These are phyloP conservation scores for Sarcophaga caerulescens DNA, from an alignment of 2,888 invertebrate genomes.

Conservation along the genomic window DNA sequence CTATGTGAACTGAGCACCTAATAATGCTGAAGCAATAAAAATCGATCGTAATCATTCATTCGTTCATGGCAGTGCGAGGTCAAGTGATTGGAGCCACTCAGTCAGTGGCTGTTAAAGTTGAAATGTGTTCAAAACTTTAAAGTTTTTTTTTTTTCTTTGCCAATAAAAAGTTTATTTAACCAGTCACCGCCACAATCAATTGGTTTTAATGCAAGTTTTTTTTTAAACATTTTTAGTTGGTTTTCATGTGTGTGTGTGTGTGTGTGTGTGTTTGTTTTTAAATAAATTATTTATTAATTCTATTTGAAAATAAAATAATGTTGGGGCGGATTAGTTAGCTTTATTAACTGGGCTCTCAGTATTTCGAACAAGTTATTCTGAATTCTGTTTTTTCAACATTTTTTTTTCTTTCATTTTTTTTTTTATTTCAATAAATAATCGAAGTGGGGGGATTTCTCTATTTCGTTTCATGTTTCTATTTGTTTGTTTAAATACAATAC, in stretches of 20 bases:
- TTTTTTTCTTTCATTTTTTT: background rate
- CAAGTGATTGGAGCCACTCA: background rate
- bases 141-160: background rate
- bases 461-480: background rate
- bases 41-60: slow-evolving; percentile 40
- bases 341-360: slow-evolving; percentile 59
- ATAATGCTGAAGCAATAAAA: slow-evolving; percentile 27
- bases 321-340: slow-evolving; percentile 64
- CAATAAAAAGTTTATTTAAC: background rate
- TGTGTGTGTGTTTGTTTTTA: background rate
- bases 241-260: background rate
- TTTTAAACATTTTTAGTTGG: background rate
- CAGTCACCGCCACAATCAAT: no score
- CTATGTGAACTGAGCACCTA: slow-evolving; percentile 17
- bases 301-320: slow-evolving; percentile 35
- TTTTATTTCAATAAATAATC: background rate
- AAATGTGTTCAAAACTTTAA: background rate
- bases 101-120: no score
- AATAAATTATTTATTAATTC: slow-evolving; percentile 13
- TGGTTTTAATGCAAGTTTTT: background rate
- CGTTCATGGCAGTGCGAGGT: background rate
- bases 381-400: background rate
- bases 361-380: slow-evolving; percentile 46
- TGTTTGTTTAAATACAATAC: background rate
- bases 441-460: background rate